Evolutionary conservation across 2,888 invertebrate genomes (phyloP).

Genomic region (Eurytoma adleriae): DNA sequence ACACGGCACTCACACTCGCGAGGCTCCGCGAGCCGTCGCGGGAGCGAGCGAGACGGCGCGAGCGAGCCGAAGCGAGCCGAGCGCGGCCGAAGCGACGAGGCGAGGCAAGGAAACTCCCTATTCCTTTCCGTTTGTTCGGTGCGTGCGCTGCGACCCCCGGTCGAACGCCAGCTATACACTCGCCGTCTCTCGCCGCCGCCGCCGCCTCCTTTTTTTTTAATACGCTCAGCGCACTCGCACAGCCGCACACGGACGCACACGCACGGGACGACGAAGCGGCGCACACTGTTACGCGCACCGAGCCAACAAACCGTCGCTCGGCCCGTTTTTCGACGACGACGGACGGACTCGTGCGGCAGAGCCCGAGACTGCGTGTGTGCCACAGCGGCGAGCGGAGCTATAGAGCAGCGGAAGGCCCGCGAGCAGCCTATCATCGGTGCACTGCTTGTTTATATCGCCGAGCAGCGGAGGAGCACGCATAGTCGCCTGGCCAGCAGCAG

Average conservation of each 20-base stretch:
- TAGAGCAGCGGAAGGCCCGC: conserved; percentile 15
- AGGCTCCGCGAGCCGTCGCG: too few species aligned
- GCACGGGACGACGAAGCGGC: background rate
- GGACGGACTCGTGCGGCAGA: background rate
- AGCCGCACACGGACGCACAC: background rate
- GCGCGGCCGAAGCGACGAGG: conserved; percentile 49
- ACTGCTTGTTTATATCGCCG: too few species aligned
- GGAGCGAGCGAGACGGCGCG: conserved; percentile 12
- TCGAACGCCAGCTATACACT: conserved; percentile 64
- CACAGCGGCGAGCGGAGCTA: conserved; percentile 21
- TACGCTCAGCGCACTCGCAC: background rate
- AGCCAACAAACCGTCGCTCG: conserved; percentile 25
- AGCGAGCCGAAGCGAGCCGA: conserved; percentile 47
- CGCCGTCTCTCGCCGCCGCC: conserved; percentile 1
- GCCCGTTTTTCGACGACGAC: conserved; percentile 41
- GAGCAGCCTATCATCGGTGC: too few species aligned
- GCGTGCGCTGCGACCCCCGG: conserved; percentile 70
- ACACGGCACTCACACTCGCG: background rate
- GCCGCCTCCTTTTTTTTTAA: conserved; percentile 40
- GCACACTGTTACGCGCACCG: background rate
- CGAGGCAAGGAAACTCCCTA: conserved; percentile 71
- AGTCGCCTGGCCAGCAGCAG: background rate
- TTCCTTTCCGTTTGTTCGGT: conserved; percentile 68
- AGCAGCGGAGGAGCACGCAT: too few species aligned
- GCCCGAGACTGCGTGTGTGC: conserved; percentile 27